These are phyloP conservation scores for Tiphia femorata DNA, from an alignment of 2,888 invertebrate species.

Conservation along the genomic window DNA sequence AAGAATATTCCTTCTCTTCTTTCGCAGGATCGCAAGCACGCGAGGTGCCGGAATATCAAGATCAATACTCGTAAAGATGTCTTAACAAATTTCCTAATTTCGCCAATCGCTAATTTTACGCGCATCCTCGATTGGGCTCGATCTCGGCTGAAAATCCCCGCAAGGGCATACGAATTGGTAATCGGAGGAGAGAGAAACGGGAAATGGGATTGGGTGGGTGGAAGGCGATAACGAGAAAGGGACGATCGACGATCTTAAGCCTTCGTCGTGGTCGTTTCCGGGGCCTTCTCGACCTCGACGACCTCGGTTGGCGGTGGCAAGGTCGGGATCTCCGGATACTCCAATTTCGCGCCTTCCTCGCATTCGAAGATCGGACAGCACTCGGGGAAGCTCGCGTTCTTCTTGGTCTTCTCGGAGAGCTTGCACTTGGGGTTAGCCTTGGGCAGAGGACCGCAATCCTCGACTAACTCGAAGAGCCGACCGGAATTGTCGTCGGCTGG, in stretches of 20 bases:
- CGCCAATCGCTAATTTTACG: too few relatives aligned
- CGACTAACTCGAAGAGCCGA: slow-evolving; percentile 85
- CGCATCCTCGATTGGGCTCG: too few relatives aligned
- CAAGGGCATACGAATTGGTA: too few relatives aligned
- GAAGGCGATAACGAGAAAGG: too few relatives aligned
- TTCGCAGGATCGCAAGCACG: too few relatives aligned
- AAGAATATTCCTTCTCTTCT: too few relatives aligned
- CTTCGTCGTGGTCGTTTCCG: slow-evolving; percentile 15
- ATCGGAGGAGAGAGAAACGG: too few relatives aligned
- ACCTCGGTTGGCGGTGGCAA: slow-evolving; percentile 69
- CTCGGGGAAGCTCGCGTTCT: slow-evolving; percentile 87
- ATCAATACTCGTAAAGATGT: too few relatives aligned
- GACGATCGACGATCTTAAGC: slow-evolving; percentile 7
- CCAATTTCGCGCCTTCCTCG: slow-evolving; percentile 86
- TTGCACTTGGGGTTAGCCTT: slow-evolving; percentile 90
- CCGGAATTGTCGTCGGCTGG: slow-evolving; percentile 82
- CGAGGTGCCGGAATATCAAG: too few relatives aligned
- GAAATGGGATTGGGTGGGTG: too few relatives aligned
- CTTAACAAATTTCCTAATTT: too few relatives aligned
- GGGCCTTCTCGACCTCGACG: slow-evolving; percentile 55
- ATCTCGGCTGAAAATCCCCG: too few relatives aligned
- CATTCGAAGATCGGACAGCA: slow-evolving; percentile 90
- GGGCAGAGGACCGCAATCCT: slow-evolving; percentile 91
- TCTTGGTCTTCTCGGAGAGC: slow-evolving; percentile 89
- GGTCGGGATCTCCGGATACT: slow-evolving; percentile 85